phyloP scores from a whole-genome alignment of 1,140 invertebrate species.

The Zaprionus vittiger region DNA sequence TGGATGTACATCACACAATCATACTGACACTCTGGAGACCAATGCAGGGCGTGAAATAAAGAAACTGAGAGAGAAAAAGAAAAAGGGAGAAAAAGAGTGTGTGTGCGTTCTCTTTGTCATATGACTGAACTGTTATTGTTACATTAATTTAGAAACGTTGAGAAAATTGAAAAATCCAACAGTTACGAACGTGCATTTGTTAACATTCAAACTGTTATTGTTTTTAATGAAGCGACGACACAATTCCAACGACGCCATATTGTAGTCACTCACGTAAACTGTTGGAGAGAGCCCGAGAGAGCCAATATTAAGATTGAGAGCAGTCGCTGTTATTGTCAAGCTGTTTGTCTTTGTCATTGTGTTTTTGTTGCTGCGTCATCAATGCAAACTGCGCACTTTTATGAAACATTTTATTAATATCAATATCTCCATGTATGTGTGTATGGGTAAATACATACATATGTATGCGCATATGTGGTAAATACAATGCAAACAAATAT shows the following conservation, averaged over 20 bases:
- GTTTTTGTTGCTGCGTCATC: constrained; percentile 77
- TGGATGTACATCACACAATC: neutral
- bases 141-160: constrained; percentile 17
- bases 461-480: neutral
- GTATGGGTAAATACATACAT: neutral
- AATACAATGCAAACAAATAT: neutral
- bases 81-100: neutral
- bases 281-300: constrained; percentile 47
- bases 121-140: constrained; percentile 17
- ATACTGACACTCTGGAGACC: constrained; percentile 10
- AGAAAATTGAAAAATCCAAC: constrained; percentile 34
- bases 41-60: constrained; percentile 23
- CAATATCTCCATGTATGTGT: constrained; percentile 35
- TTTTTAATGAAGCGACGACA: constrained; percentile 68
- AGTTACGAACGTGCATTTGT: constrained; percentile 42
- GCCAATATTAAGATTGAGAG: constrained; percentile 28
- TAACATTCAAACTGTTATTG: constrained; percentile 47
- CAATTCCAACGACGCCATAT: constrained; percentile 78
- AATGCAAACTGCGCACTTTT: constrained; percentile 79
- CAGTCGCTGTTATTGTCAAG: constrained; percentile 55
- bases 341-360: constrained; percentile 57
- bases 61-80: neutral
- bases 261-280: constrained; percentile 59
- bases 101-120: constrained; percentile 3
- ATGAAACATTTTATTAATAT: constrained; percentile 60